These are phyloP conservation scores for Flexamia atlantica DNA, from an alignment of 2,888 invertebrate species.

Conservation along the genomic window DNA sequence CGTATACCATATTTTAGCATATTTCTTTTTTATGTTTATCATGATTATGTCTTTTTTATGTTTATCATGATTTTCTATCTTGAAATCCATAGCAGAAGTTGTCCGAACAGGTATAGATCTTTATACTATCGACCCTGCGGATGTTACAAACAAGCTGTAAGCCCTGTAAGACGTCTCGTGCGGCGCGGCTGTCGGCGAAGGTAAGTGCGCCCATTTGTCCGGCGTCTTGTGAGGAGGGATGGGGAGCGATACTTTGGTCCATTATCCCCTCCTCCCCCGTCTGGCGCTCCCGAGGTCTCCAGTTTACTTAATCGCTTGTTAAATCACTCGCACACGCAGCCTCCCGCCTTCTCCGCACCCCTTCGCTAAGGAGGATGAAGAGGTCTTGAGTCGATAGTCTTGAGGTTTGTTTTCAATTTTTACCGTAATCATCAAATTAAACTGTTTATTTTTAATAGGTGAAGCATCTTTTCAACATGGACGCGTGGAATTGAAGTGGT, in stretches of 20 bases:
- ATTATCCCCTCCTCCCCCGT: constrained; percentile 2
- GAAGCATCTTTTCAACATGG: too few relatives aligned
- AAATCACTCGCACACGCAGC: constrained; percentile 9
- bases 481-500: too few relatives aligned
- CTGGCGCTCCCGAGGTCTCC: neutral
- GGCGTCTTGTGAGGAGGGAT: neutral
- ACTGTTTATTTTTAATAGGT: too few relatives aligned
- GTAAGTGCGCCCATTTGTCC: constrained; percentile 20
- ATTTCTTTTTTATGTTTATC: too few relatives aligned
- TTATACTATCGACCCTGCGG: too few relatives aligned
- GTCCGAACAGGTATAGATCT: too few relatives aligned
- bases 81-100: too few relatives aligned
- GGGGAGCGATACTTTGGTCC: constrained; percentile 2
- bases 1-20: too few relatives aligned
- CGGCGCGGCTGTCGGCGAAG: neutral
- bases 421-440: too few relatives aligned
- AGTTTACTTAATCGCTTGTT: constrained; percentile 12
- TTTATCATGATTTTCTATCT: too few relatives aligned
- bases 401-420: too few relatives aligned
- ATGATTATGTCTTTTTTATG: too few relatives aligned
- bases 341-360: neutral
- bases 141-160: neutral
- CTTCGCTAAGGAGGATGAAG: neutral
- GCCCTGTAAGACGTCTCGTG: neutral
- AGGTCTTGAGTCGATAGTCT: neutral